Conservation (phyloP, 37 sponge, comb jelly and placozoan species). For the Hormiphora californensis region DNA sequence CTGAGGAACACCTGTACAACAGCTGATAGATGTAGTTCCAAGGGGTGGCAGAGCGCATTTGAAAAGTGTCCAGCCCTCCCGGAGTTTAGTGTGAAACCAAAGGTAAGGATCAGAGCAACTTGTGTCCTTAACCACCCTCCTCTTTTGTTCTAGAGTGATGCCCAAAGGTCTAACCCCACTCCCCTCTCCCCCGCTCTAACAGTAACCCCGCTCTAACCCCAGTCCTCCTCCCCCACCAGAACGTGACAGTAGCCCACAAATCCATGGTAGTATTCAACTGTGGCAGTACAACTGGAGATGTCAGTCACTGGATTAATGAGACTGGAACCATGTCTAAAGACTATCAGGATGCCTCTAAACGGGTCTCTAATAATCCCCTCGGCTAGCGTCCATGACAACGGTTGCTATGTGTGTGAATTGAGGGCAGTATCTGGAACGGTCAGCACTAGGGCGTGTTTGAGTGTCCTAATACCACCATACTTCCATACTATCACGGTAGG, state of each 20-base stretch:
- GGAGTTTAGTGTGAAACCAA: conserved; percentile 3
- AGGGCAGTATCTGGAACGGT: conserved; percentile 1
- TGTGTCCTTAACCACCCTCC: too few relatives aligned
- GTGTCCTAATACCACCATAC: conserved; percentile 38
- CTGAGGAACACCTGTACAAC: conserved; percentile 27
- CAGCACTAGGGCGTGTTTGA: not conserved
- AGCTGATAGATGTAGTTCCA: not conserved
- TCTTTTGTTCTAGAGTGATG: too few relatives aligned
- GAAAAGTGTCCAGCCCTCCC: conserved; percentile 20
- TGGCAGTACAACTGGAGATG: not conserved
- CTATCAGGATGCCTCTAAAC: conserved; percentile 7
- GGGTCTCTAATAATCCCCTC: conserved; percentile 48
- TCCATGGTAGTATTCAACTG: conserved; percentile 34
- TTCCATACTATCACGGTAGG: too few relatives aligned
- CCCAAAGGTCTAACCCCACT: too few relatives aligned
- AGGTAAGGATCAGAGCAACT: too few relatives aligned
- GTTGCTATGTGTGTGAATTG: conserved; percentile 42
- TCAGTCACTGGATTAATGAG: conserved; percentile 47
- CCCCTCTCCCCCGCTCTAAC: too few relatives aligned
- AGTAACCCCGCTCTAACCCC: too few relatives aligned
- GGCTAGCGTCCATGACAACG: conserved; percentile 16
- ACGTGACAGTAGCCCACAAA: conserved; percentile 39
- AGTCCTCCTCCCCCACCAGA: not conserved
- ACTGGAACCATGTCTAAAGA: conserved; percentile 36
- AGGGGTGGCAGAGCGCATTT: not conserved